A percentile compares a stretch with the other conserved stretches of the same genome.
Conservation (phyloP, 2,888 invertebrate species). For the Drosophila rubida region DNA sequence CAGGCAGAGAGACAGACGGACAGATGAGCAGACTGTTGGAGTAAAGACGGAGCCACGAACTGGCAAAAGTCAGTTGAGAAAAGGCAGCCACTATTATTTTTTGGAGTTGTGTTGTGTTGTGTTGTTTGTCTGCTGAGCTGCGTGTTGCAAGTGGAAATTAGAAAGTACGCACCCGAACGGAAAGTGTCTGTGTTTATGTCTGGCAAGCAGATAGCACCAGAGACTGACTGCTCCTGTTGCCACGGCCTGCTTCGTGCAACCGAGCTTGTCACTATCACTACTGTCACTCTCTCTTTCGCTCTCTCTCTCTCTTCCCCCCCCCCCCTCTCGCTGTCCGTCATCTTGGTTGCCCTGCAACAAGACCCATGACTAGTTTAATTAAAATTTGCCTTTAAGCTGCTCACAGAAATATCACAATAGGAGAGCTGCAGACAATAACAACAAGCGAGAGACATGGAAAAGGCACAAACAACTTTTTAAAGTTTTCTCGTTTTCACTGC, state of each 20-base stretch:
- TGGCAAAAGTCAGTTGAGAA: conserved; percentile 58
- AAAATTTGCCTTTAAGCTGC: conserved; percentile 75
- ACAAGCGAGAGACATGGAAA: conserved; percentile 29
- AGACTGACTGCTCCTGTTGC: conserved; percentile 23
- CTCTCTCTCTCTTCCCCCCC: too few relatives aligned
- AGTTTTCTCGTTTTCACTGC: conserved; percentile 71
- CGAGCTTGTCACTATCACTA: conserved; percentile 4
- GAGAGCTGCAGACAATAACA: conserved; percentile 34
- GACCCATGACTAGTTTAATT: conserved; percentile 76
- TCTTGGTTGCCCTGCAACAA: conserved; percentile 12
- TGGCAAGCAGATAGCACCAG: conserved; percentile 56
- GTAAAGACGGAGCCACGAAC: conserved; percentile 18
- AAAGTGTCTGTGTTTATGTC: conserved; percentile 78
- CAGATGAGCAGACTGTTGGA: background rate
- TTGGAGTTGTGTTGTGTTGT: conserved; percentile 38
- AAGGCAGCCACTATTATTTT: conserved; percentile 49
- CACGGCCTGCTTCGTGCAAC: background rate
- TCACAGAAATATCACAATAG: conserved; percentile 52
- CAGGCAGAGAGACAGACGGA: background rate
- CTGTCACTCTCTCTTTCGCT: background rate
- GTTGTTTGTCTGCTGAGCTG: conserved; percentile 61
- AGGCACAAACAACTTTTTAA: conserved; percentile 63
- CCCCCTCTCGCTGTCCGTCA: background rate
- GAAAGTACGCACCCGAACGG: conserved; percentile 78
- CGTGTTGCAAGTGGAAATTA: conserved; percentile 77